These are phyloP conservation scores for Cacatua alba DNA, from an alignment of 2,113 vertebrate genomes.

Conservation along the genomic window DNA sequence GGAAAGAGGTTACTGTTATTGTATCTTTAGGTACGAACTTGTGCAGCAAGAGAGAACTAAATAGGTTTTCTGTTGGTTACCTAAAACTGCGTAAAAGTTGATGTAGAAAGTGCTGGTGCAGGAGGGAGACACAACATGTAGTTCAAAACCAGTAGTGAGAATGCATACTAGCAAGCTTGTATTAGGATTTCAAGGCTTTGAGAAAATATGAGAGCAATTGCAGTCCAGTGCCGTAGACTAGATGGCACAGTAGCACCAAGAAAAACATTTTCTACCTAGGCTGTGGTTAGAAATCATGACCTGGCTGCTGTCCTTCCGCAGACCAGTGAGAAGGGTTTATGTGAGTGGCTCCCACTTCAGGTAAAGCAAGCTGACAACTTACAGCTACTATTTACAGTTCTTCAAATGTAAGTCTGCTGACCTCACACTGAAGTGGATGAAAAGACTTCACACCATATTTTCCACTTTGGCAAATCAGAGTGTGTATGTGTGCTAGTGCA, in stretches of 20 bases:
- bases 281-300: not conserved
- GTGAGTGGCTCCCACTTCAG: not conserved
- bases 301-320: not conserved
- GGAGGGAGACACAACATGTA: not conserved
- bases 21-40: not conserved
- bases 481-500: rapidly evolving
- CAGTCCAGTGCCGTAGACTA: not conserved
- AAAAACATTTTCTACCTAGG: not conserved
- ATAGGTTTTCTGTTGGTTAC: not conserved
- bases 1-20: not conserved
- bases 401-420: not conserved
- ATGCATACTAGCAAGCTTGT: not conserved
- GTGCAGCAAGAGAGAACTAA: not conserved
- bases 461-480: not conserved
- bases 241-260: not conserved
- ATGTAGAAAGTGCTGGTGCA: not conserved
- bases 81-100: not conserved
- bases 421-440: not conserved
- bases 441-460: not conserved
- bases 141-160: not conserved
- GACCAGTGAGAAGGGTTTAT: not conserved
- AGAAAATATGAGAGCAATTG: not conserved
- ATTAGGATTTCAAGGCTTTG: not conserved
- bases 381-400: not conserved
- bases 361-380: not conserved